Percentiles rank a stretch among this genome's conserved stretches.
Conservation (phyloP, 2,888 invertebrate genomes). For the Drosophila multiciliata region DNA sequence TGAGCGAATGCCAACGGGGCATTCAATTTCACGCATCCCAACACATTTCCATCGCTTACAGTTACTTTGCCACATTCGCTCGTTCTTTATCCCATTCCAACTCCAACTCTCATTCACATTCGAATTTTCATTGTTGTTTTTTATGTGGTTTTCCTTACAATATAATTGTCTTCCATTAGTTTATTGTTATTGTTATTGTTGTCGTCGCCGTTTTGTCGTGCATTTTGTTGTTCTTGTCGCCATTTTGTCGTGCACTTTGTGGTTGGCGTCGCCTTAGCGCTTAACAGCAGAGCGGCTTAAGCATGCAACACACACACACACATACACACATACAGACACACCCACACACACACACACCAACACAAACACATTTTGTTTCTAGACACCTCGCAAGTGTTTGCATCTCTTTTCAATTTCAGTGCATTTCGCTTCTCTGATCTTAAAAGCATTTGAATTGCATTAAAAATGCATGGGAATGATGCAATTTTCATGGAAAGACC, state of each 20-base stretch:
- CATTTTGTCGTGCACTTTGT: conserved; percentile 60
- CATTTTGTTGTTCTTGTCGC: conserved; percentile 18
- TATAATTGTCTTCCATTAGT: conserved; percentile 66
- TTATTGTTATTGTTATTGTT: conserved; percentile 2
- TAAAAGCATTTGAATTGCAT: conserved; percentile 67
- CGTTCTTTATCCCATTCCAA: background rate
- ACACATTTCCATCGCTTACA: conserved; percentile 15
- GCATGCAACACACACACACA: conserved; percentile 30
- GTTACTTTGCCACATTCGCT: conserved; percentile 11
- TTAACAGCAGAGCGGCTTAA: conserved; percentile 23
- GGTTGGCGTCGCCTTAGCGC: conserved; percentile 39
- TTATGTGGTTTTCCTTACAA: conserved; percentile 28
- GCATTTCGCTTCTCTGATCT: conserved; percentile 28
- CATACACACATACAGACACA: conserved; percentile 19
- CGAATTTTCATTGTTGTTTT: background rate
- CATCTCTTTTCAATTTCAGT: conserved; percentile 33
- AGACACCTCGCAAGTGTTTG: conserved; percentile 20
- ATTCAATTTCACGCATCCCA: conserved; percentile 71
- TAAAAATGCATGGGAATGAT: conserved; percentile 60
- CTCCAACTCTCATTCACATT: background rate
- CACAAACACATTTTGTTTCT: conserved; percentile 39
- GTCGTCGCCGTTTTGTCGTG: conserved; percentile 13
- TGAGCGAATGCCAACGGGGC: conserved; percentile 61
- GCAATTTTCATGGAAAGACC: conserved; percentile 53
- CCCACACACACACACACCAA: background rate